Evolutionary conservation across 2,888 invertebrate genomes (phyloP), one percentile per base, ranked within the genome.

Genomic region (Perithous albicinctus): DNA sequence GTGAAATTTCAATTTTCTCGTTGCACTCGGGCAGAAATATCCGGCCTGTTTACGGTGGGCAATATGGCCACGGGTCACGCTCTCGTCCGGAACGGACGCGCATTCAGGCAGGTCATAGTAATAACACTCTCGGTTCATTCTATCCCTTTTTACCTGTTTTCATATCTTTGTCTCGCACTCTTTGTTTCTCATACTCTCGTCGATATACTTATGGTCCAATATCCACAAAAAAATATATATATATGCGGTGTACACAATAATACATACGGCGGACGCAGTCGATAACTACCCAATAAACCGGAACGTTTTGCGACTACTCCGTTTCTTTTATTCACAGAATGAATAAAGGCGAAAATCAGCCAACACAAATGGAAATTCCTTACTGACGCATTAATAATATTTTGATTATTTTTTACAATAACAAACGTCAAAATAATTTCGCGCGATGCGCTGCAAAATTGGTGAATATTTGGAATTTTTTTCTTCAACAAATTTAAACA

Each of bases 1-100:
- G 80, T 80, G 59, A 85, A 86, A 86, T 86, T 86, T 86, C 85
- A 85, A 86, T 86, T 86, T 86, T 86, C 86, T 78, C 85, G 73
- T 66, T 72, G 67, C 76, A 67, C 69, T 69, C 85, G 63, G 70
- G 75, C 67, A 79, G 76, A 82, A 85, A 85, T 82, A 82, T 74
- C 63, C 73, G 75, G 77, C 73, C 70, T 84, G 82, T 85, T 85
- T 81, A 78, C 79, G 82, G 66, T 61, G 35, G 48, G 43, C 72
- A 51, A 80, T 79, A 82, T 78, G 78, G 48, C 74, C 64, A 56
- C 67, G 64, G 12, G 15, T 38, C 20, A 23, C 48, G 51, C 38
- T 35, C 70, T 70, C 12, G 43, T 46, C n/a, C 23, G 64, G 51
- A 67, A 63, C 41, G 64, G 67, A 43, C 29, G 38, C 66, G 67